Base-by-base conservation (phyloP, 2,113 vertebrate species). In the Laterallus jamaicensis region DNA sequence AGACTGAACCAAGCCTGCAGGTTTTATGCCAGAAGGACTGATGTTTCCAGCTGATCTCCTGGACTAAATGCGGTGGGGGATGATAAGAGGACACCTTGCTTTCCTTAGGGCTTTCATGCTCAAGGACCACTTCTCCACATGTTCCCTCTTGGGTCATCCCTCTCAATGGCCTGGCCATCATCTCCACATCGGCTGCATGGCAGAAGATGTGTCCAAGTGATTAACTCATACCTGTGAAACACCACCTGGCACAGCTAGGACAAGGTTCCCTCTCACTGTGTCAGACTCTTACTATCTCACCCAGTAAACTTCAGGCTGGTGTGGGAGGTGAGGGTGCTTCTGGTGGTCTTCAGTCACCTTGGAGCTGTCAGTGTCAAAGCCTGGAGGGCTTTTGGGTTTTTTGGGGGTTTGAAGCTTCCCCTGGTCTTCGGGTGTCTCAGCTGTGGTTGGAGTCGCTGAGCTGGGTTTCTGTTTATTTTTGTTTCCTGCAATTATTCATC, bases 401-500 rank as follows among this genome's bases (percentile, higher is more conserved):
- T 2, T 0, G 11, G 32, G 18, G 32, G 18, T 26, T 81, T 67
- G 56, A 63, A 85, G 31, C 70, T 94, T 58, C 26, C 12, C 7
- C 11, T 5, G 7, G 32, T 62, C 35, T 54, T 88, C 2, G 3
- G 15, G 44, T 1, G 4, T 17, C 44, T 59, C 1, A 1, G 37
- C 58, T 5, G 58, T 6, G 25, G 13, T 67, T 74, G 49, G 31
- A 78, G 62, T 62, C 1, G 6, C 49, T 1, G 9, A 82, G 71
- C 75, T 74, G 79, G 15, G 2, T 86, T 88, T 40, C 71, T 73
- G 59, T 80, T 97, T 95, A 12, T 31, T 93, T 94, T 44, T 31
- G 39, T 66, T 79, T 77, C 68, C 56, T 84, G 82, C 6, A 14
- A 63, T 90, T 44, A 2, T 32, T 82, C 28, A 18, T 73, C 19